Conservation (phyloP, 2,113 vertebrate genomes). For the Cebidichthys violaceus region DNA sequence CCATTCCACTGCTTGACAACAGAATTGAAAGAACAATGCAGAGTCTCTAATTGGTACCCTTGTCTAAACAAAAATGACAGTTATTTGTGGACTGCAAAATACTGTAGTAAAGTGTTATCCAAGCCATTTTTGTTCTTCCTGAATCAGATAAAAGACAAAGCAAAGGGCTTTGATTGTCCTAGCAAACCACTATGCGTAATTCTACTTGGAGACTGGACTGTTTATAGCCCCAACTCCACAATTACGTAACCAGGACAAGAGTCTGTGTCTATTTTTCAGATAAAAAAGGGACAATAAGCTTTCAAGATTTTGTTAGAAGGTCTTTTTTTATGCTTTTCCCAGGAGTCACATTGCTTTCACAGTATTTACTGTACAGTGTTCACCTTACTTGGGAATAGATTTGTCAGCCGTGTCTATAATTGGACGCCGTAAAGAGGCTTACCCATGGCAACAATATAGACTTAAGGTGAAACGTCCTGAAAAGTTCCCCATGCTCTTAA, state of each 20-base stretch:
- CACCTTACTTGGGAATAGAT: conserved; percentile 15
- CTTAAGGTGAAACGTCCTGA: conserved; percentile 18
- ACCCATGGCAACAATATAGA: conserved; percentile 2
- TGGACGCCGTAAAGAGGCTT: conserved; percentile 20
- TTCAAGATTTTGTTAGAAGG: not conserved
- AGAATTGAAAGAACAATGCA: not conserved
- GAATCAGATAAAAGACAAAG: not conserved
- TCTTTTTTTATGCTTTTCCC: not conserved
- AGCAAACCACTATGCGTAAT: conserved; percentile 30
- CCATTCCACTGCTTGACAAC: not conserved
- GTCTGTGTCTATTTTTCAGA: conserved; percentile 14
- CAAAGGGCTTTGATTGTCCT: not conserved
- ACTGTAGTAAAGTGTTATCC: not conserved
- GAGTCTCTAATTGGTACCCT: not conserved
- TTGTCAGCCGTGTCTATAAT: conserved; percentile 10
- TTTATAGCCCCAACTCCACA: conserved; percentile 30
- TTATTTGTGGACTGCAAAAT: not conserved
- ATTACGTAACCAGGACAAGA: conserved; percentile 27
- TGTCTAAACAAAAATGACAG: not conserved
- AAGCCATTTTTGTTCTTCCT: not conserved
- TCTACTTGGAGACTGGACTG: conserved; percentile 28
- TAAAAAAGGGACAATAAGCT: conserved; percentile 17
- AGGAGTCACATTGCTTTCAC: not conserved
- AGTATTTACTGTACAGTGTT: conserved; percentile 13
- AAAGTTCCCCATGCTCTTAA: not conserved